phyloP scores from a whole-genome alignment of 92 coral and sea anemone species.

The Actinernus sp. region DNA sequence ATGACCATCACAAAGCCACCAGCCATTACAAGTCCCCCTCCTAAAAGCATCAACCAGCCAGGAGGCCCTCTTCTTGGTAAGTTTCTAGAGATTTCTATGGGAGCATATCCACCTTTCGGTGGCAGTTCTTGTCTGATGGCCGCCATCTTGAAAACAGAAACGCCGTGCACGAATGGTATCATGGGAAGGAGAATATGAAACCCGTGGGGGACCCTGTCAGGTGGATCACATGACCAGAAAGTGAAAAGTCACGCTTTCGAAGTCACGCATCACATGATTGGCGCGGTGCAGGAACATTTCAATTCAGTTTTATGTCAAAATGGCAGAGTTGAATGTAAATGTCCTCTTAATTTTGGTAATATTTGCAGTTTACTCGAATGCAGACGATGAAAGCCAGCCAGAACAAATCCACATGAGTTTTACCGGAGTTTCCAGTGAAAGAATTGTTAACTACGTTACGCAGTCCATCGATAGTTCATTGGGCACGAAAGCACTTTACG shows the following conservation, averaged over 20 bases:
- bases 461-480: constrained; percentile 14
- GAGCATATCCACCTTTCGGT: constrained; percentile 97
- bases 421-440: constrained; percentile 79
- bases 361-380: not conserved
- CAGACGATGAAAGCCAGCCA: constrained; percentile 27
- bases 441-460: constrained; percentile 80
- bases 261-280: too few relatives aligned
- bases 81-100: constrained; percentile 84
- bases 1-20: constrained; percentile 90
- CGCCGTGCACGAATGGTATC: constrained; percentile 8
- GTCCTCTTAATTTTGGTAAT: too few relatives aligned
- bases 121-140: constrained; percentile 93
- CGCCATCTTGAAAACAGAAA: constrained; percentile 87
- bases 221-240: too few relatives aligned
- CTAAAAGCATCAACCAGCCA: constrained; percentile 78
- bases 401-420: constrained; percentile 86
- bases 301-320: too few relatives aligned
- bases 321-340: too few relatives aligned
- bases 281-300: too few relatives aligned
- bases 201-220: not conserved
- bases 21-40: constrained; percentile 89
- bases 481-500: constrained; percentile 54
- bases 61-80: constrained; percentile 92
- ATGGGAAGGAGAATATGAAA: constrained; percentile 13
- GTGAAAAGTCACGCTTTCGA: too few relatives aligned